These are phyloP conservation scores for Galeruca laticollis DNA, from an alignment of 2,888 invertebrate genomes.

Conservation along the genomic window DNA sequence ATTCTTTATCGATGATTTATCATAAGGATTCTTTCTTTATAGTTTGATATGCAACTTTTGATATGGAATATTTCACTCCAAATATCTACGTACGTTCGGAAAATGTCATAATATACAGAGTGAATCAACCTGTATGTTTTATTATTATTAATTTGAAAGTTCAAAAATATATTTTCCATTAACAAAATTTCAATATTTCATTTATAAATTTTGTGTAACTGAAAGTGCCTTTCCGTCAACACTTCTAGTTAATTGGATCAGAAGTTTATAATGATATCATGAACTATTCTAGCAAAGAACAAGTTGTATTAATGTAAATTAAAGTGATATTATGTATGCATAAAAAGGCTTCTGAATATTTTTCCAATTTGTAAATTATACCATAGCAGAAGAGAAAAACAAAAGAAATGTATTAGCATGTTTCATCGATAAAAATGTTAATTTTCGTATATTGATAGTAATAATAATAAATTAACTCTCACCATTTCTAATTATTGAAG, in stretches of 20 bases:
- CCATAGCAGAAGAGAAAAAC: not conserved
- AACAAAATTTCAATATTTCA: too few species aligned
- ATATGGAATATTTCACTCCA: too few species aligned
- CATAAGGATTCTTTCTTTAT: too few species aligned
- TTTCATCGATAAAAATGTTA: constrained; percentile 9
- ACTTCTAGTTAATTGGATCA: not conserved
- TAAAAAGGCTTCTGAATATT: not conserved
- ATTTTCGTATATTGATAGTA: not conserved
- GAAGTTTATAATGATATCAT: not conserved
- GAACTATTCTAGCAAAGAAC: not conserved
- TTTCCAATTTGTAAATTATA: not conserved
- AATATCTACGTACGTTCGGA: too few species aligned
- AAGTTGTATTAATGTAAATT: not conserved
- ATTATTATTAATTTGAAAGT: too few species aligned
- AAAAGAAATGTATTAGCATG: not conserved
- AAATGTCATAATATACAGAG: too few species aligned
- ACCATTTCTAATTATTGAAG: constrained; percentile 9
- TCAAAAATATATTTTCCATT: too few species aligned
- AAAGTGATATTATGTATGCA: not conserved
- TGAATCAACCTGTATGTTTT: too few species aligned
- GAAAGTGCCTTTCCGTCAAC: too few species aligned
- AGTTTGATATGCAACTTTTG: too few species aligned
- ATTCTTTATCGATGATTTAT: too few species aligned
- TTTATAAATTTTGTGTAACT: too few species aligned
- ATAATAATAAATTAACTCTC: constrained; percentile 22